These are phyloP conservation scores for Tribolium madens DNA, from an alignment of 1,140 invertebrate species.

Conservation along the genomic window DNA sequence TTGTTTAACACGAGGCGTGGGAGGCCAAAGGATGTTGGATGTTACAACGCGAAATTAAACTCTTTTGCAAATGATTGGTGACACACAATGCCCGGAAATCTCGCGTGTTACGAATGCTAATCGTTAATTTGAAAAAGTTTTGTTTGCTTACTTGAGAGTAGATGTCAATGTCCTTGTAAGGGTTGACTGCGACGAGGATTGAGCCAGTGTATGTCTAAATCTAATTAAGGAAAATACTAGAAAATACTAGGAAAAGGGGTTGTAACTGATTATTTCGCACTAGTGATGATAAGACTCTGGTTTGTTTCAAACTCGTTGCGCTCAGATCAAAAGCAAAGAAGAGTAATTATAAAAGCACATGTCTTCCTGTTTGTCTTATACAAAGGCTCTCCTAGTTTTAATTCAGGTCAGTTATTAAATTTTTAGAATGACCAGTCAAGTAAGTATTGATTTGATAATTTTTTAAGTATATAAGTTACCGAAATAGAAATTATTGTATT, in stretches of 20 bases:
- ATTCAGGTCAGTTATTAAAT: neutral
- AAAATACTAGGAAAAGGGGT: neutral
- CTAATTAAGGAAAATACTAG: conserved; percentile 70
- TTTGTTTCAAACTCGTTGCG: neutral
- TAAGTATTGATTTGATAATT: neutral
- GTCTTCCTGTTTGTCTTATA: conserved; percentile 17
- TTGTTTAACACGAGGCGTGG: neutral
- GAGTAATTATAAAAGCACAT: conserved; percentile 8
- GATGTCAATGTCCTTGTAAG: conserved; percentile 92
- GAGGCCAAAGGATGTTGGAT: neutral
- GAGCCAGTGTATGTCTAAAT: conserved; percentile 90
- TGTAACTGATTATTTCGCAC: neutral
- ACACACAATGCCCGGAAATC: conserved; percentile 22
- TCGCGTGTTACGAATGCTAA: conserved; percentile 27
- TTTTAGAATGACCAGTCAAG: neutral
- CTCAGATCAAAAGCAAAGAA: neutral
- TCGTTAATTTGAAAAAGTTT: conserved; percentile 13
- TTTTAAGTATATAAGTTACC: neutral
- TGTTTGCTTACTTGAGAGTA: conserved; percentile 87
- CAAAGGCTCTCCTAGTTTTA: neutral
- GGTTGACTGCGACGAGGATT: conserved; percentile 96
- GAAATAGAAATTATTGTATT: neutral
- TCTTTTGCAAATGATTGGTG: neutral
- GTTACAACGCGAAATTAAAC: conserved; percentile 17
- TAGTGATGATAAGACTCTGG: neutral